Base-by-base conservation (phyloP, 2,888 invertebrate species). In the Actias luna region DNA sequence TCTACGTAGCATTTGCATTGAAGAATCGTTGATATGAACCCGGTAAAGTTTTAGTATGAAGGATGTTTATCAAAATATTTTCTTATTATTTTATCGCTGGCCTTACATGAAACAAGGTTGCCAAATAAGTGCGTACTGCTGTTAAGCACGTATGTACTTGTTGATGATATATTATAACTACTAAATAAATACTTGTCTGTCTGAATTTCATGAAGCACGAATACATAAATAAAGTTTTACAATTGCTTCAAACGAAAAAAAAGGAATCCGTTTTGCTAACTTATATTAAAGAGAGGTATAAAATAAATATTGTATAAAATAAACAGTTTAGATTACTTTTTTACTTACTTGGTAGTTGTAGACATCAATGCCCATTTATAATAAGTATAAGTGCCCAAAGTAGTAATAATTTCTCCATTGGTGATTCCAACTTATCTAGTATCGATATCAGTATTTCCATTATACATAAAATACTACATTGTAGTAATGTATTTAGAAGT, bases 71-170 rank as follows among this genome's bases (percentile, higher is more conserved):
- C 58, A 61, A 61, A 61, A 64, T 61, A 61, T 64, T 61, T 64
- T 64, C 58, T 64, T 60, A 60, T 64, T 46, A 60, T 58, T 63
- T 64, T 64, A 64, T 64, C 64, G 58, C 58, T 64, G 64, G 61
- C 64, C 64, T 64, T 64, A 64, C 33, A 61, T 64, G 61, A 61
- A 58, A 64, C 64, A 61, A 64, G 64, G 64, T 64, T 64, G 61
- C 64, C 50, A 61, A 64, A 58, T 64, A 64, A 61, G 36, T 61
- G 58, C 61, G 64, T 61, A 58, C 55, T n/a, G 29, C 39, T 57
- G 57, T 58, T 39, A 58, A 42, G 58, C 61, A 62, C 58, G 61
- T 58, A 58, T 42, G 61, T 58, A 58, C 42, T 58, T 62, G 58
- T 58, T 57, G 29, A 29, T 55, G 55, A 55, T 55, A 55, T n/a